Percentiles rank a stretch among this genome's conserved stretches.
Evolutionary conservation across 2,797 vertebrate species (phyloP).

Genomic region (Sebastes oblongus): DNA sequence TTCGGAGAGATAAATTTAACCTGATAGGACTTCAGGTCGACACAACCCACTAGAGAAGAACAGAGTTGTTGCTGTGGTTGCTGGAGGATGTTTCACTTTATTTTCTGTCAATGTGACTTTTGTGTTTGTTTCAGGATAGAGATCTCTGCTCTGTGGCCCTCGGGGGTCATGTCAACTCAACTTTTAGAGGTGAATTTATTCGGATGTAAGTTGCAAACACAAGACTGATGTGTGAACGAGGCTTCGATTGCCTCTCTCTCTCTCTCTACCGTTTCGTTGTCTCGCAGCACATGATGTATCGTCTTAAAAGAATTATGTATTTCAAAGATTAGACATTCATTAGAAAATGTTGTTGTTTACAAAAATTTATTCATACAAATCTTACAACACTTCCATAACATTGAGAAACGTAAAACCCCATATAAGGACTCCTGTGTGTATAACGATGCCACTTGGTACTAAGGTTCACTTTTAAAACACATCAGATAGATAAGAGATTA

Average conservation of each 20-base stretch:
- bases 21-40: slow-evolving; percentile 10
- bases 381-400: slow-evolving; percentile 98
- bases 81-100: slow-evolving; percentile 24
- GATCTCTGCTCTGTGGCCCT: slow-evolving; percentile 8
- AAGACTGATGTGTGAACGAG: not conserved
- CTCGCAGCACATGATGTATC: not conserved
- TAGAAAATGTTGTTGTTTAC: slow-evolving; percentile 93
- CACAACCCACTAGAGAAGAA: not conserved
- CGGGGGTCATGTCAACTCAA: not conserved
- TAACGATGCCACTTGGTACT: slow-evolving; percentile 82
- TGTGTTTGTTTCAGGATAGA: slow-evolving; percentile 22
- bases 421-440: slow-evolving; percentile 90
- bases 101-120: slow-evolving; percentile 17
- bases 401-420: slow-evolving; percentile 91
- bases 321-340: slow-evolving; percentile 94
- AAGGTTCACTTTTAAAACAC: slow-evolving; percentile 85
- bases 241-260: not conserved
- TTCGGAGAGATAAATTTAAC: slow-evolving; percentile 28
- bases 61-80: slow-evolving; percentile 2
- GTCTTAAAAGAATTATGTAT: slow-evolving; percentile 22
- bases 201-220: not conserved
- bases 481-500: slow-evolving; percentile 82
- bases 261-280: not conserved
- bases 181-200: not conserved
- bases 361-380: slow-evolving; percentile 99